Evolutionary conservation across 1,140 invertebrate genomes (phyloP), one percentile per base, ranked within the genome.

Genomic region (Camponotus floridanus): DNA sequence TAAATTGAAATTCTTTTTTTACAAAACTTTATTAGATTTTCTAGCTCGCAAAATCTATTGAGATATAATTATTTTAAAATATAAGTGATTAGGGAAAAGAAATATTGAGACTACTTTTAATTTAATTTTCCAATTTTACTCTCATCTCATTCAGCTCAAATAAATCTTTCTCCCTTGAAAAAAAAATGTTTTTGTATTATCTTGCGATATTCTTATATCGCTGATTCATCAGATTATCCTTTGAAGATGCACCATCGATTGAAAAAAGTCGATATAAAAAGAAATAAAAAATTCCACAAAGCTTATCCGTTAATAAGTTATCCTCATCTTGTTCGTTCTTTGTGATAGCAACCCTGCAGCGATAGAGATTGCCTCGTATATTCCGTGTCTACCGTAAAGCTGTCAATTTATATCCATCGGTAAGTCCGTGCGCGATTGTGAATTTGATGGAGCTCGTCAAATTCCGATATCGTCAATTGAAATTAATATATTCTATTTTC

Each of bases 291-390:
- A 62, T 83, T 73, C 9, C 4, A 31, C 59, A 59, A 13, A 74
- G 79, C 79, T 83, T 61, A 51, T n/a, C 55, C 68, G 7, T 83
- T 83, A 83, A 83, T 83, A 83, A 83, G 68, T 83, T 83, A 74
- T 51, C 55, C 59, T 61, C 39, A 73, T 83, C 55, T 51, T 21
- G 39, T 83, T 62, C 68, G 39, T 83, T 83, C 79, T 83, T 74
- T 61, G 68, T 83, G 68, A 61, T 4, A 39, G 39, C 51, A n/a
- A 39, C 5, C 6, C 21, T 9, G 59, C 11, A 42, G 64, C 21
- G 62, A 80, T 68, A 36, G 78, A 80, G 78, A 80, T 70, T 80
- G 48, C 55, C 26, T 81, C 11, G 39, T 61, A 73, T 73, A 71
- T 81, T 74, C 39, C 51, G 48, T 9, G 13, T 33, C 18, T 6